Evolutionary conservation across 2,888 invertebrate species (phyloP), one percentile per base, ranked within the genome.

Genomic region (Microplitis manilae): DNA sequence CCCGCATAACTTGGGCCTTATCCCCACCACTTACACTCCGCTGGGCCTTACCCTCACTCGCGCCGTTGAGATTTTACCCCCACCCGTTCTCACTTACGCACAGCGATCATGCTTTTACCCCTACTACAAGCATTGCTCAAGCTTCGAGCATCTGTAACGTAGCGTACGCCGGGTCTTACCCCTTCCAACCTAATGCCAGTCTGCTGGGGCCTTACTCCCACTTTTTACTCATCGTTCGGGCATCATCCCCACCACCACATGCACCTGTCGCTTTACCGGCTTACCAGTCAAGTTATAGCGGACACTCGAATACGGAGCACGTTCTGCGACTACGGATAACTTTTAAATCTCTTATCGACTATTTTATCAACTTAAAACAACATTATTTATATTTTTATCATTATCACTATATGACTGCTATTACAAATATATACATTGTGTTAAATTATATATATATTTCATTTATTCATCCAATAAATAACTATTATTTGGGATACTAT

Each of bases 191-290:
- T 15, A n/a, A 13, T 62, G 17, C 15, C 7, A n/a, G 50, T 30
- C 50, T n/a, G 17, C 20, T 50, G 30, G 60, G 38, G 61, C 38
- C 39, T 38, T 40, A 62, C 65, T 61, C 40, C 62, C 17, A 72
- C 38, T 72, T 13, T 50, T 4, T 7, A 5, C 60, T 39, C 70
- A 5, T 4, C 5, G 5, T 17, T 41, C 8, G 1, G 20, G 68
- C 8, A n/a, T 40, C 17, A 68, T 20, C 68, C 50, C 50, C 17
- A 40, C 68, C 20, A 8, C 68, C 15, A n/a, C 30, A 40, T 50
- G 68, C 77, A 77, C 77, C 77, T 77, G 77, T 73, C 72, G 73
- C 64, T 76, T 65, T 15, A 6, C 39, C 68, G 78, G 67, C 50
- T 40, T 65, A 64, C 50, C 65, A 73, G 68, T 40, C 17, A 73